Conservation (phyloP, 2,797 vertebrate genomes). For the Perodicticus potto region DNA sequence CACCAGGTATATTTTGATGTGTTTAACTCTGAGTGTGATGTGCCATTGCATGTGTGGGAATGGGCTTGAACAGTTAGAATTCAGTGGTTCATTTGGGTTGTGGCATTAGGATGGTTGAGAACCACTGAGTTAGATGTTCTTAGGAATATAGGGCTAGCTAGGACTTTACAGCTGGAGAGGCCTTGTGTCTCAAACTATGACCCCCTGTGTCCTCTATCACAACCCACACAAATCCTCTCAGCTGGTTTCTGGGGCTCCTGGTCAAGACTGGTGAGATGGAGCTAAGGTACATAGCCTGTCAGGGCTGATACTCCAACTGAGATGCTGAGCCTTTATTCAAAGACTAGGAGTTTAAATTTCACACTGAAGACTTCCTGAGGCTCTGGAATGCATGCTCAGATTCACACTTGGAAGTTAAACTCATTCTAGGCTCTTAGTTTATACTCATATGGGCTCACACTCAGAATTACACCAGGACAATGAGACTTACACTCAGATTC, state of each 20-base stretch:
- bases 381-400: conserved; percentile 54
- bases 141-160: not conserved
- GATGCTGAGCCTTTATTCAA: not conserved
- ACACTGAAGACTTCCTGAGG: conserved; percentile 26
- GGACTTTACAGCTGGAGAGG: not conserved
- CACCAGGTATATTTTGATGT: conserved; percentile 44
- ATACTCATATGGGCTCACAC: not conserved
- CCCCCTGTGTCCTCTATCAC: not conserved
- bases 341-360: conserved; percentile 59
- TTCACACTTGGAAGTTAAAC: conserved; percentile 5
- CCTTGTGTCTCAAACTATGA: conserved; percentile 14
- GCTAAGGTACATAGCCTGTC: conserved; percentile 17
- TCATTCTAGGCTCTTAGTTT: not conserved
- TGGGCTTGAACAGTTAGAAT: conserved; percentile 28
- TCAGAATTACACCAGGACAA: conserved; percentile 42
- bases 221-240: conserved; percentile 45
- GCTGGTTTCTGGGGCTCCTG: conserved; percentile 24
- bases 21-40: conserved; percentile 49
- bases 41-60: not conserved
- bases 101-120: no score
- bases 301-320: not conserved
- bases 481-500: not conserved
- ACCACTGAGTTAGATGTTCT: not conserved
- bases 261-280: not conserved
- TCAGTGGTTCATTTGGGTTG: no score